phyloP scores from a whole-genome alignment of 2,113 vertebrate genomes.

The Larimichthys polyactis region DNA sequence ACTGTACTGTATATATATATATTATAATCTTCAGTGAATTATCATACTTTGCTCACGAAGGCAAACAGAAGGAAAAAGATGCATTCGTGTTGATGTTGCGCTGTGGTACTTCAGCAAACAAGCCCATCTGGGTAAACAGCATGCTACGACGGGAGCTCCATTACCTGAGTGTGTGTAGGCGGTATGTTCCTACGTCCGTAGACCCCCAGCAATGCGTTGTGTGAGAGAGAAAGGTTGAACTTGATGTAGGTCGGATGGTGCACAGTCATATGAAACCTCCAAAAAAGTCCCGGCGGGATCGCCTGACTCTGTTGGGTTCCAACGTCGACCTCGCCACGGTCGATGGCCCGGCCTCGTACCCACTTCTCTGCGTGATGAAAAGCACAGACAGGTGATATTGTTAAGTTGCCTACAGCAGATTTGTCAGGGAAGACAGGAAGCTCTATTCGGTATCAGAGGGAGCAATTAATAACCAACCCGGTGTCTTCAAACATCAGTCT shows the following conservation, averaged over 20 bases:
- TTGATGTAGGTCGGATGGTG: constrained; percentile 97
- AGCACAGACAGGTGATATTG: constrained; percentile 20
- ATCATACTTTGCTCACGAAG: not conserved
- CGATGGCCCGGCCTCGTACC: constrained; percentile 91
- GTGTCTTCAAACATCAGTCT: constrained; percentile 62
- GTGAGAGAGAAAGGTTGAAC: constrained; percentile 96
- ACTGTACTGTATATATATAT: not conserved
- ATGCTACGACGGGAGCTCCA: constrained; percentile 19
- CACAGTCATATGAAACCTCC: constrained; percentile 97
- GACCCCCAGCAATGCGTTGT: constrained; percentile 95
- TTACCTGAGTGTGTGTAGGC: constrained; percentile 98
- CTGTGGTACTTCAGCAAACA: constrained; percentile 23
- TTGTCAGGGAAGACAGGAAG: constrained; percentile 43
- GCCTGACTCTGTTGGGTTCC: constrained; percentile 94
- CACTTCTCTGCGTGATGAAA: constrained; percentile 75
- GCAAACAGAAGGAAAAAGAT: constrained; percentile 8
- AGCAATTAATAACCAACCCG: constrained; percentile 67
- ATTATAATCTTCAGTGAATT: not conserved
- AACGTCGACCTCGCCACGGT: constrained; percentile 94
- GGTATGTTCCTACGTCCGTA: constrained; percentile 98
- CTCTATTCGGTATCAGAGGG: constrained; percentile 46
- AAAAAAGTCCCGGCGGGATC: constrained; percentile 96
- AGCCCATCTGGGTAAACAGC: constrained; percentile 62
- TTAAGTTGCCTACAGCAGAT: constrained; percentile 28
- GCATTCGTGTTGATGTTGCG: constrained; percentile 18